A percentile compares a stretch with the other conserved stretches of the same genome.
These are phyloP conservation scores for Fulica atra DNA, from an alignment of 2,113 vertebrate genomes.

Conservation along the genomic window DNA sequence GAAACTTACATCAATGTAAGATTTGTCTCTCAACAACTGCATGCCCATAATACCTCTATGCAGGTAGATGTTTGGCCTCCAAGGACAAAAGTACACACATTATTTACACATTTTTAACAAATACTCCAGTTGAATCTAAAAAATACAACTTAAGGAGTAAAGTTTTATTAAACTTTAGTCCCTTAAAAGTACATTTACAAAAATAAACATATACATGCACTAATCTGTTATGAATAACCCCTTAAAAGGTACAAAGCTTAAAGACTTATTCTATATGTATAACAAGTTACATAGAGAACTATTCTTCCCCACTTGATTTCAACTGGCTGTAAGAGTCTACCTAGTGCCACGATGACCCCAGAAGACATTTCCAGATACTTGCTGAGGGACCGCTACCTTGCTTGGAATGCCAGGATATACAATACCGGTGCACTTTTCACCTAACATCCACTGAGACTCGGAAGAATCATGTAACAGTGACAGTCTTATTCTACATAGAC, in stretches of 20 bases:
- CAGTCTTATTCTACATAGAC: not conserved
- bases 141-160: not conserved
- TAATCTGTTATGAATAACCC: not conserved
- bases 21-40: not conserved
- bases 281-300: not conserved
- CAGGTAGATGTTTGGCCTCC: not conserved
- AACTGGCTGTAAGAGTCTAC: not conserved
- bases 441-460: not conserved
- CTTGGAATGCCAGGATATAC: not conserved
- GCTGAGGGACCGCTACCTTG: not conserved
- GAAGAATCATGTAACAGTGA: accelerated
- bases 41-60: not conserved
- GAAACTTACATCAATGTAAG: not conserved
- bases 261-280: not conserved
- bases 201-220: not conserved
- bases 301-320: not conserved
- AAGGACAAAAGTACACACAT: not conserved
- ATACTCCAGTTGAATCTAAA: not conserved
- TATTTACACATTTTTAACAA: not conserved
- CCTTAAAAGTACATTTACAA: not conserved
- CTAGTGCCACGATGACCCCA: not conserved
- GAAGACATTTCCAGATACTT: not conserved
- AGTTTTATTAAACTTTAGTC: not conserved
- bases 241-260: not conserved
- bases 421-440: not conserved